Evolutionary conservation across 2,888 invertebrate genomes (phyloP).

Genomic region (Agrochola litura): DNA sequence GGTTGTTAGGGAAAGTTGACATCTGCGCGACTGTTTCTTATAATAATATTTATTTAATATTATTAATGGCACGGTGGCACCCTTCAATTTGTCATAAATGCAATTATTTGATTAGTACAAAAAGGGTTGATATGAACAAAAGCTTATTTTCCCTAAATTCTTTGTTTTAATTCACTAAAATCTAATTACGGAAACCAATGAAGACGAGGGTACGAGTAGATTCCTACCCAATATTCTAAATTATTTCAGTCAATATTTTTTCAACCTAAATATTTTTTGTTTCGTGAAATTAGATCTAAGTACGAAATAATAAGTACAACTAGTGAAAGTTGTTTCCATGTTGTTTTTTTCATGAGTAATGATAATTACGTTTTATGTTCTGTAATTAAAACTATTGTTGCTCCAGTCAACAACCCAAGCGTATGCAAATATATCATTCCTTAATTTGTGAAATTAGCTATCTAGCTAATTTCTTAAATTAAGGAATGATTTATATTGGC

Average conservation of each 20-base stretch:
- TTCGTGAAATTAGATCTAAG: slow-evolving; percentile 2
- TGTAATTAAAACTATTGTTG: slow-evolving; percentile 35
- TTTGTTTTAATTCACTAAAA: not conserved
- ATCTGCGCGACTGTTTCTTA: slow-evolving; percentile 62
- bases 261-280: not conserved
- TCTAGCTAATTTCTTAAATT: too few relatives aligned
- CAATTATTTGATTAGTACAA: not conserved
- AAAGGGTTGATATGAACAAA: slow-evolving; percentile 17
- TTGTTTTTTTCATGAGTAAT: slow-evolving; percentile 4
- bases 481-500: too few relatives aligned
- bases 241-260: not conserved
- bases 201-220: too few relatives aligned
- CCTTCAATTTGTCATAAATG: slow-evolving; percentile 30
- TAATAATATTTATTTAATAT: slow-evolving; percentile 42
- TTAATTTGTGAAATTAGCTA: slow-evolving; percentile 14
- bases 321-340: slow-evolving; percentile 25
- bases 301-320: slow-evolving; percentile 5
- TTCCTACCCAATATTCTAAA: not conserved
- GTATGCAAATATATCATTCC: slow-evolving; percentile 21
- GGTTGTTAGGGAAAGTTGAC: slow-evolving; percentile 66
- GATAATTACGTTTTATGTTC: slow-evolving; percentile 9
- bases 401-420: slow-evolving; percentile 22
- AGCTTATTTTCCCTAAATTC: not conserved
- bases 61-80: slow-evolving; percentile 23
- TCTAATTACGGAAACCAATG: not conserved